These are phyloP conservation scores for Apodemia zela DNA, from an alignment of 2,888 invertebrate species.

Conservation along the genomic window DNA sequence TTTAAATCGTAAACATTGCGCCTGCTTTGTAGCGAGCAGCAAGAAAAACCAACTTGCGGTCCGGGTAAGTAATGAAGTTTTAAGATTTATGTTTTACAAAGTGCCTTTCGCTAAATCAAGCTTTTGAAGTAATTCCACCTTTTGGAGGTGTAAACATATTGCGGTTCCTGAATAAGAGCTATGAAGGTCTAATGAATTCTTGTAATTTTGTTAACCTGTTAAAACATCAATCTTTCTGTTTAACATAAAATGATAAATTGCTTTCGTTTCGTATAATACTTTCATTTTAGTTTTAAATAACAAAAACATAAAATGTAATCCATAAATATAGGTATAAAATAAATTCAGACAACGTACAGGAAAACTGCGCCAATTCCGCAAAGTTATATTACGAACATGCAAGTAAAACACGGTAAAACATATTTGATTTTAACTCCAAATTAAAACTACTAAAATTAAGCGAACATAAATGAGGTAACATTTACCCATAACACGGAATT, in stretches of 20 bases:
- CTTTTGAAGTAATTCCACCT: slow-evolving; percentile 33
- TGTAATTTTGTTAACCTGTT: slow-evolving; percentile 16
- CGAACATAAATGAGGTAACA: slow-evolving; percentile 4
- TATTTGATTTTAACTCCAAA: neutral
- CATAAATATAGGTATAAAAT: too few relatives aligned
- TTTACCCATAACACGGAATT: slow-evolving; percentile 3
- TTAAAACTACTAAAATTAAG: slow-evolving; percentile 4
- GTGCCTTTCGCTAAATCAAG: slow-evolving; percentile 37
- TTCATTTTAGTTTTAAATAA: too few relatives aligned
- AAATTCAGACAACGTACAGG: too few relatives aligned
- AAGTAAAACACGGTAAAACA: neutral
- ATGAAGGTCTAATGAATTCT: slow-evolving; percentile 19
- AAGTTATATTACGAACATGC: neutral
- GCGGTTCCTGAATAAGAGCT: slow-evolving; percentile 23
- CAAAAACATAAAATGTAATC: too few relatives aligned
- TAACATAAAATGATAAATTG: neutral
- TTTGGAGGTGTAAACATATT: slow-evolving; percentile 30
- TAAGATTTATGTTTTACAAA: slow-evolving; percentile 61
- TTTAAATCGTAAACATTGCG: slow-evolving; percentile 73
- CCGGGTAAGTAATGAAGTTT: slow-evolving; percentile 62
- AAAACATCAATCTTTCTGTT: slow-evolving; percentile 9
- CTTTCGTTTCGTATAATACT: too few relatives aligned
- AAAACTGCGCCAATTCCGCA: too few relatives aligned
- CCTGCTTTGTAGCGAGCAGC: slow-evolving; percentile 45
- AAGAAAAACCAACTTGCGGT: slow-evolving; percentile 54